phyloP scores from a whole-genome alignment of 2,888 invertebrate genomes.

The Amphipyra berbera region DNA sequence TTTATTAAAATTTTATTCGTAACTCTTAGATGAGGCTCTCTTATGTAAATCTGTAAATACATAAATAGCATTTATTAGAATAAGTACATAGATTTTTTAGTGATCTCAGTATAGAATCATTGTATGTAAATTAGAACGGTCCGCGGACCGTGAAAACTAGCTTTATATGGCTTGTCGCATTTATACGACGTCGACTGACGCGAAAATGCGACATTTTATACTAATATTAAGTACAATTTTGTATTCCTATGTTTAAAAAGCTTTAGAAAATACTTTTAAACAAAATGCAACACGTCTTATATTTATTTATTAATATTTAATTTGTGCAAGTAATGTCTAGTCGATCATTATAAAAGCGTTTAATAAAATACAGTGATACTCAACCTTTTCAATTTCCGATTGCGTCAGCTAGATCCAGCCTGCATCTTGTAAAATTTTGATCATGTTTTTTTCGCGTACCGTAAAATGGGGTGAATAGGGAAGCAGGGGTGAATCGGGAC shows the following conservation, averaged over 20 bases:
- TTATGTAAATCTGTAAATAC: slow-evolving; percentile 63
- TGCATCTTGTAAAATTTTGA: too few relatives aligned
- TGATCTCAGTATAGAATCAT: slow-evolving; percentile 62
- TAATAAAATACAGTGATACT: slow-evolving; percentile 7
- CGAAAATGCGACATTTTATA: background rate
- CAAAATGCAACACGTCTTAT: slow-evolving; percentile 6
- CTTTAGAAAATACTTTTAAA: background rate
- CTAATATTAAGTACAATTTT: slow-evolving; percentile 40
- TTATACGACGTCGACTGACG: background rate
- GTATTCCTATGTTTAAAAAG: slow-evolving; percentile 12
- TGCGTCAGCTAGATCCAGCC: too few relatives aligned
- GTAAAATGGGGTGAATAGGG: too few relatives aligned
- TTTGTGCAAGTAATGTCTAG: slow-evolving; percentile 26
- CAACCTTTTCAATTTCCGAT: background rate
- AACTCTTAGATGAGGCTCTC: slow-evolving; percentile 43
- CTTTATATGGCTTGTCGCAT: background rate
- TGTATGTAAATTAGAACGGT: slow-evolving; percentile 32
- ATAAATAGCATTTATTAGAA: slow-evolving; percentile 64
- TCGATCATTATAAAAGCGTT: slow-evolving; percentile 18
- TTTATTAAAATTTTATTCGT: slow-evolving; percentile 29
- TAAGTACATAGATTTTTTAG: slow-evolving; percentile 59
- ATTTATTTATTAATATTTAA: background rate
- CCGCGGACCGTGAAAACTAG: slow-evolving; percentile 5
- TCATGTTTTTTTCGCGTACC: too few relatives aligned
- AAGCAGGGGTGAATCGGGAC: too few relatives aligned